Base-by-base conservation (phyloP, 2,113 vertebrate species). In the Scomber scombrus region DNA sequence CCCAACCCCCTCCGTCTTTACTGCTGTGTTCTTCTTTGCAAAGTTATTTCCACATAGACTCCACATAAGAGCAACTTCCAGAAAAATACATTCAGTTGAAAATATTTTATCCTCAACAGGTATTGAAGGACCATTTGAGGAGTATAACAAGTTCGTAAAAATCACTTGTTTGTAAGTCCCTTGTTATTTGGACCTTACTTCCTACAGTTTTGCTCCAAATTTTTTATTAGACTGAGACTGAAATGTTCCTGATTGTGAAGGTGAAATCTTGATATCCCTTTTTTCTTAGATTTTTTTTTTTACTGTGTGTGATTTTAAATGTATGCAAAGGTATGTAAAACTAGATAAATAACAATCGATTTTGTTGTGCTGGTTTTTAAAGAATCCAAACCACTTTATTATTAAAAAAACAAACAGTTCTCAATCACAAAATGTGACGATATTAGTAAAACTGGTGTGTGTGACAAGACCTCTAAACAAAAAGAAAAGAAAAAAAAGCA, bases 61-160 rank as follows among this genome's bases (percentile, higher is more conserved):
- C 91, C 92, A 90, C 85, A 78, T 90, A 91, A 94, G 87, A 92
- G 82, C 86, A 88, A 88, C 82, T 91, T 89, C 75, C 60, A 89
- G 79, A 85, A 78, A 91, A 89, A 88, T 86, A 87, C 88, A 90
- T 93, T 95, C 92, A 95, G 94, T 95, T 94, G 93, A 93, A 95
- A 94, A 95, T 95, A 95, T 95, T 95, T 95, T 95, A 95, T 95
- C 92, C 94, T 95, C 94, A 95, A 95, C 95, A 94, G 94, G 94
- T 95, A 95, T 92, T 95, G 94, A 95, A 95, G 94, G 93, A 95
- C 93, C 93, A 89, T 94, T 95, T 95, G 95, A 95, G 93, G 94
- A 95, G 93, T 95, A 94, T 93, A 94, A 95, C 94, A 93, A 95
- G 94, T 95, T 94, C 93, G 93, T 95, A 95, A 92, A 95, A 93